Conservation (phyloP, 2,797 vertebrate genomes). For the Brachymystax lenok region DNA sequence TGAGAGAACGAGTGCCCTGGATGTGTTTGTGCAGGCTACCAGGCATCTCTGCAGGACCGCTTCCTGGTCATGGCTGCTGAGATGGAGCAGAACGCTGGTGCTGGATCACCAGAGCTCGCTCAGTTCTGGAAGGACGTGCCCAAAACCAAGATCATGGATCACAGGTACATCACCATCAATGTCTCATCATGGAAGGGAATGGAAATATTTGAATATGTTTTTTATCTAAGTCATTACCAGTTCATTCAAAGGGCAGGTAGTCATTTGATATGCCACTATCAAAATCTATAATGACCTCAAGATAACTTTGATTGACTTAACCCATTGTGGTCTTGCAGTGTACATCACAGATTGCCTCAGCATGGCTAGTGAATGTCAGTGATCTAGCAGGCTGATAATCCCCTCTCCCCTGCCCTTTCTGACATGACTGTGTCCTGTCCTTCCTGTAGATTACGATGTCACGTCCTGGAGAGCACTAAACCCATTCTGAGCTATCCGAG, state of each 20-base stretch:
- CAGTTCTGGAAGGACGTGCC: slow-evolving; percentile 96
- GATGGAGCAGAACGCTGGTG: slow-evolving; percentile 82
- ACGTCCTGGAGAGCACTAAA: slow-evolving; percentile 83
- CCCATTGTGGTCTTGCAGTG: too few species aligned
- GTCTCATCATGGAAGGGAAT: neutral
- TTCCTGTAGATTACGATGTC: slow-evolving; percentile 86
- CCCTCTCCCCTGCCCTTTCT: neutral
- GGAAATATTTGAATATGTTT: neutral
- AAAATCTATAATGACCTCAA: neutral
- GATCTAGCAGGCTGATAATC: slow-evolving; percentile 7
- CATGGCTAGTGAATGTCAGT: neutral
- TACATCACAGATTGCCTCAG: slow-evolving; percentile 1
- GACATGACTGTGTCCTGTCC: slow-evolving; percentile 45
- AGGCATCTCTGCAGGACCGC: slow-evolving; percentile 90
- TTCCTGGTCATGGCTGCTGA: slow-evolving; percentile 96
- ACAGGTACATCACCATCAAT: slow-evolving; percentile 75
- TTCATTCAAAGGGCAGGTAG: neutral
- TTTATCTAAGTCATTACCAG: neutral
- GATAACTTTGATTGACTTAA: too few species aligned
- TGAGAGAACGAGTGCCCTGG: neutral
- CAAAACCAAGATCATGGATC: slow-evolving; percentile 89
- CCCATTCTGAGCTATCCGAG: slow-evolving; percentile 71
- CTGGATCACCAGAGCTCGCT: slow-evolving; percentile 79
- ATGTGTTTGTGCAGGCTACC: slow-evolving; percentile 73
- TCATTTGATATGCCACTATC: neutral